Conservation (phyloP, 2,113 vertebrate species). For the Serinus canaria region DNA sequence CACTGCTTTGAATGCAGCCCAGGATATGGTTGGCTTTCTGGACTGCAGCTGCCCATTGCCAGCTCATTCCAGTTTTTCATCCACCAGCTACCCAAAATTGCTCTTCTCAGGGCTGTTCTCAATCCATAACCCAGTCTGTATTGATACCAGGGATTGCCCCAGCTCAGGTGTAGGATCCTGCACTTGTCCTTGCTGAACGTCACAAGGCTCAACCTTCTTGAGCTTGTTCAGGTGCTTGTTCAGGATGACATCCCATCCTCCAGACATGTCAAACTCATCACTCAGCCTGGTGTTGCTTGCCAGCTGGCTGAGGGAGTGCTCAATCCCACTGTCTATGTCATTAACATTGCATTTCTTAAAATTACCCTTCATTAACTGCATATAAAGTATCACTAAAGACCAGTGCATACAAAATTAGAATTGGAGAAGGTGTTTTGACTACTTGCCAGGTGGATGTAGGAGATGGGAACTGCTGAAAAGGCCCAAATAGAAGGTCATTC, state of each 20-base stretch:
- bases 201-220: background rate
- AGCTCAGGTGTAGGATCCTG: background rate
- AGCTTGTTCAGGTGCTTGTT: background rate
- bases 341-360: background rate
- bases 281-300: background rate
- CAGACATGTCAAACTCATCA: background rate
- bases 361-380: background rate
- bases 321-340: background rate
- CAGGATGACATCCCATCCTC: background rate
- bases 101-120: background rate
- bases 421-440: background rate
- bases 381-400: background rate
- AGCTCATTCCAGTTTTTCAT: background rate
- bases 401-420: background rate
- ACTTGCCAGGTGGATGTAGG: background rate
- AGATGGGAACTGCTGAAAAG: background rate
- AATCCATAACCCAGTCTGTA: background rate
- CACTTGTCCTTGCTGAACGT: background rate
- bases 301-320: background rate
- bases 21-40: background rate
- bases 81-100: background rate
- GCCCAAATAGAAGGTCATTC: background rate
- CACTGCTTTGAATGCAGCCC: background rate
- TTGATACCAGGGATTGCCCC: accelerated
- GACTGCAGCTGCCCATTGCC: background rate